Base-by-base conservation (phyloP, 2,888 invertebrate species). In the Drosophila niveifrons region DNA sequence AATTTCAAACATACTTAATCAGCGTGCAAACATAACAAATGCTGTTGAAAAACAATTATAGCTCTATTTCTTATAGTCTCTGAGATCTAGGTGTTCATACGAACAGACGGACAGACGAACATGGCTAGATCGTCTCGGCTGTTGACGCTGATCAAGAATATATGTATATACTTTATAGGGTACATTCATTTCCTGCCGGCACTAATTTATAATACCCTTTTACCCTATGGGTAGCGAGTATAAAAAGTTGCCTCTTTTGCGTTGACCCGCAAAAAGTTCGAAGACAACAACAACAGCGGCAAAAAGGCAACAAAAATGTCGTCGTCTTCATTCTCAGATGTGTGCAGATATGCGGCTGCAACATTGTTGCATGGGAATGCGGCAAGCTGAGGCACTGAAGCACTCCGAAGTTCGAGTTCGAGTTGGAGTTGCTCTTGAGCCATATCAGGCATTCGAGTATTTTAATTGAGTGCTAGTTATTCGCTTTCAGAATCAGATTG, bases 321-420 rank as follows among this genome's bases (percentile, higher is more conserved):
- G 66, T 70, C 53, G 51, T 72, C 72, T 69, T 69, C 71, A 53
- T 57, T 58, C 70, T 52, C 57, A 58, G 76, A 72, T 74, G 73
- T 68, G 73, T 73, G 59, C 73, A 80, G 78, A 86, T 76, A 76
- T 70, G 82, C 68, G 56, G 56, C 11, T 79, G 83, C 83, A 83
- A 83, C 87, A 81, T 75, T 87, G 83, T 83, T 87, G 87, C 87
- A 83, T 79, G 83, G 71, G 84, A 86, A 78, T 76, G 65, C 10
- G 52, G 59, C 62, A 48, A 46, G 64, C 55, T 7, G 47, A 31
- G 10, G 29, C n/a, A n/a, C 9, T 34, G 0, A 3, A 11, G 10
- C 34, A 34, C 11, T 34, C 34, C 23, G 23, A 6, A 4, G 0
- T 23, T 10, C 31, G 31, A 1, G 23, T 34, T 10, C 1, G 11